These are phyloP conservation scores for Chaetodon trifascialis DNA, from an alignment of 2,113 vertebrate species.

Conservation along the genomic window DNA sequence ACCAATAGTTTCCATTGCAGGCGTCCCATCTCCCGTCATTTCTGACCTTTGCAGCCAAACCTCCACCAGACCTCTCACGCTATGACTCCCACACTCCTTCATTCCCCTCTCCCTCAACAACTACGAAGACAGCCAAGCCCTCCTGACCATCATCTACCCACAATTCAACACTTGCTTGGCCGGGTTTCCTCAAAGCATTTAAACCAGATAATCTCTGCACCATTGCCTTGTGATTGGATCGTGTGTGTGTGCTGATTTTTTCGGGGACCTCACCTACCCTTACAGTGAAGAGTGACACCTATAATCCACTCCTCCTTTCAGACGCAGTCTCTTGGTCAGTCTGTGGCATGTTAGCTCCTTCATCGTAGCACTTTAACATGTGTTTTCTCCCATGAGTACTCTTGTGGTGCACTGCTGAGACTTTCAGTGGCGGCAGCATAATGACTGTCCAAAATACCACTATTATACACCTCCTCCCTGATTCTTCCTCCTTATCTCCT, in stretches of 20 bases:
- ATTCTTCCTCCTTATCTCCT: slow-evolving; percentile 7
- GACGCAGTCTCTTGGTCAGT: slow-evolving; percentile 26
- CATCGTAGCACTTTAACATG: slow-evolving; percentile 68
- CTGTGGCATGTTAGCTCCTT: slow-evolving; percentile 62
- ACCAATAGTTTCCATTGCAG: slow-evolving; percentile 62
- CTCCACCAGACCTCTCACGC: slow-evolving; percentile 30
- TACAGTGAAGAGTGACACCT: slow-evolving; percentile 26
- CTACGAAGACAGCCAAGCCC: neutral
- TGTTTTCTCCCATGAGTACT: slow-evolving; percentile 44
- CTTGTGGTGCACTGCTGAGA: slow-evolving; percentile 41
- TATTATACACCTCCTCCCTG: slow-evolving; percentile 10
- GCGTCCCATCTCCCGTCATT: slow-evolving; percentile 31
- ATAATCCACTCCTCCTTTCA: slow-evolving; percentile 31
- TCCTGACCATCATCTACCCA: neutral
- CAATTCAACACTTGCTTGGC: slow-evolving; percentile 20
- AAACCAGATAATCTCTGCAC: slow-evolving; percentile 8
- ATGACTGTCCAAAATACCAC: slow-evolving; percentile 14
- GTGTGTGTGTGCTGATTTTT: slow-evolving; percentile 18
- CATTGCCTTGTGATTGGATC: slow-evolving; percentile 12
- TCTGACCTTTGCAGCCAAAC: slow-evolving; percentile 52
- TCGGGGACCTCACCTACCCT: slow-evolving; percentile 15
- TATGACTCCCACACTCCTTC: slow-evolving; percentile 32
- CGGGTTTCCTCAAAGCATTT: slow-evolving; percentile 43
- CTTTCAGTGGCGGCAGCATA: slow-evolving; percentile 29
- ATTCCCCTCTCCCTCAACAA: slow-evolving; percentile 6